Base-by-base conservation (phyloP, 2,113 vertebrate species). In the Struthio camelus region DNA sequence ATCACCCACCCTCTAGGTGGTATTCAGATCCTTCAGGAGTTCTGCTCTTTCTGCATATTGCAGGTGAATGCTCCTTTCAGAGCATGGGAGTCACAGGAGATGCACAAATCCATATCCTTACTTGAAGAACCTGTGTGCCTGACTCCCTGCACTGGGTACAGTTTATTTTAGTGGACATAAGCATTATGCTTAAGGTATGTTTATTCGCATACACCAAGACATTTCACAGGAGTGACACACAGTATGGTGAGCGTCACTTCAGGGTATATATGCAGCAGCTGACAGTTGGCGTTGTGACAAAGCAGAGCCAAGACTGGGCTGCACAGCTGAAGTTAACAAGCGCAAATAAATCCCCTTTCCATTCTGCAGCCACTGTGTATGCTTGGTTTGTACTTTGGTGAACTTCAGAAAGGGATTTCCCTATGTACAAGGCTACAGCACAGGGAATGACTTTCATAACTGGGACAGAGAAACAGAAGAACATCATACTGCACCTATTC, bases 321-420 rank as follows among this genome's bases (percentile, higher is more conserved):
- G 73, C 40, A 67, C 9, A 34, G 80, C 77, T 92, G 93, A 71
- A 89, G 66, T 56, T 85, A 88, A 69, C 72, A 88, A 86, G 61
- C 51, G 79, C 89, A 94, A 89, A 95, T 89, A 95, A 97, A 97
- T 77, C 72, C 76, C 75, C 81, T 83, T 94, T 58, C 85, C 50
- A 15, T 51, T 75, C 80, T 94, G 69, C 94, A 95, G 80, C 67
- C 83, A 34, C 78, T 61, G 76, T 16, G 83, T 83, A 9, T 28
- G 34, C 92, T 92, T 93, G 92, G 66, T 80, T 97, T 97, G 65
- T 80, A 19, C 77, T 51, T 58, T 0, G 0, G 28, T 71, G 87
- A 92, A 89, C 77, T 85, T 93, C 88, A 93, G 53, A 30, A 87
- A 77, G 83, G 77, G 73, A 83, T 87, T 91, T 92, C 32, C 50